Base-by-base conservation (phyloP, 2,888 invertebrate species). In the Pherbina coryleti region DNA sequence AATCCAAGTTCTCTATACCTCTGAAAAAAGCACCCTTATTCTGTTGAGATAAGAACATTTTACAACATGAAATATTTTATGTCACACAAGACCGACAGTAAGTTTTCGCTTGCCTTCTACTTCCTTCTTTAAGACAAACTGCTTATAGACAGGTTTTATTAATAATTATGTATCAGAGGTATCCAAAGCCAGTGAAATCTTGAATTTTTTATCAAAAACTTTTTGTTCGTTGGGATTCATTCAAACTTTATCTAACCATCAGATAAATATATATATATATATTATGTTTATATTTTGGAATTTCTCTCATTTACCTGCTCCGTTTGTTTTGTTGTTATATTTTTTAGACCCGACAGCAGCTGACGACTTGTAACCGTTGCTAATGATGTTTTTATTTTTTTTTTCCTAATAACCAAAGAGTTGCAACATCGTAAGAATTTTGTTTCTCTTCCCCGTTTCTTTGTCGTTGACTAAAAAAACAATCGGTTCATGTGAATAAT, bases 221-320 rank as follows among this genome's bases (percentile, higher is more conserved):
- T 37, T 60, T 60, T 64, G 55, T 55, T 37, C 55, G 53, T 34
- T 67, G 75, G 31, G 53, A 75, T 34, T 37, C 66, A 55, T 66
- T 75, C 57, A 57, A 57, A n/a, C 57, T 28, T 75, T 75, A 66
- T 75, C 75, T 67, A 53, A 51, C 17, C 14, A 67, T 75, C 75
- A 53, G 75, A 67, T 75, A 67, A 19, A 73, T 49, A 28, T 62
- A 67, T 28, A 73, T 49, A 28, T 62, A 60, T 72, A 44, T n/a
- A 17, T 25, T 66, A 28, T 74, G n/a, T 44, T 64, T 74, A 51
- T 74, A 8, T 55, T 75, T 5, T 22, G 31, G 34, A 75, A 75
- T 75, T 75, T 75, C 66, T 67, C 55, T 67, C 75, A 49, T 66
- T 67, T 75, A 75, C 75, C 75, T 75, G 75, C 37, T 53, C 14